These are phyloP conservation scores for Nerophis ophidion DNA, from an alignment of 2,113 vertebrate species.

Conservation along the genomic window DNA sequence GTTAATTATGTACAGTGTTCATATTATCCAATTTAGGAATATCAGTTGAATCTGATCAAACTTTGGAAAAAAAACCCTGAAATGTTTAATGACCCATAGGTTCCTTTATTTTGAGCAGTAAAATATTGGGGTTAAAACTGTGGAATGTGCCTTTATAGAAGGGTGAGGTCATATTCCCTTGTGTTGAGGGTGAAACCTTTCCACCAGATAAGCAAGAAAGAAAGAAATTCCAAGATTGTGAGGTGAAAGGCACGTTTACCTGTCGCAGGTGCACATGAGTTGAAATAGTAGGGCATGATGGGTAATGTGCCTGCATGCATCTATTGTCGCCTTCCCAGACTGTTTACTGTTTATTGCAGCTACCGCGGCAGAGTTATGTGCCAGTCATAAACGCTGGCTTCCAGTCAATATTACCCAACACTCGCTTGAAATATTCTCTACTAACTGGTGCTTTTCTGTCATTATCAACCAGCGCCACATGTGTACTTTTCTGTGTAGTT, in stretches of 20 bases:
- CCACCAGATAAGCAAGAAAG: constrained; percentile 39
- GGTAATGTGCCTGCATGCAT: background rate
- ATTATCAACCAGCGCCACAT: background rate
- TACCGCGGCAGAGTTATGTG: constrained; percentile 33
- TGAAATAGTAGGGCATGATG: background rate
- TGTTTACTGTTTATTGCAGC: constrained; percentile 45
- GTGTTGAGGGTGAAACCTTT: constrained; percentile 39
- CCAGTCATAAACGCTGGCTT: constrained; percentile 30
- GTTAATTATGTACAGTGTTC: too few species aligned
- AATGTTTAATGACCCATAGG: too few species aligned
- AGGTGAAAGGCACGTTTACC: background rate
- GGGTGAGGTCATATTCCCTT: constrained; percentile 19
- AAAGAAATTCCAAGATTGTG: constrained; percentile 21
- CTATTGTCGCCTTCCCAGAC: constrained; percentile 6
- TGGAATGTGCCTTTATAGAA: constrained; percentile 19
- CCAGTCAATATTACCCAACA: background rate
- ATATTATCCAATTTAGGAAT: too few species aligned
- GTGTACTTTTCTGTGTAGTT: too few species aligned
- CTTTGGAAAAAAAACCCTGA: too few species aligned
- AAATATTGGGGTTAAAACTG: constrained; percentile 9
- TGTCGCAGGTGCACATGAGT: background rate
- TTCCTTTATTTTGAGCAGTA: background rate
- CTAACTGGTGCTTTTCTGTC: background rate
- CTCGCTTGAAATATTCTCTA: background rate
- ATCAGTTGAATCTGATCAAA: too few species aligned